phyloP scores from a whole-genome alignment of 2,888 invertebrate genomes.

The Eledone cirrhosa region DNA sequence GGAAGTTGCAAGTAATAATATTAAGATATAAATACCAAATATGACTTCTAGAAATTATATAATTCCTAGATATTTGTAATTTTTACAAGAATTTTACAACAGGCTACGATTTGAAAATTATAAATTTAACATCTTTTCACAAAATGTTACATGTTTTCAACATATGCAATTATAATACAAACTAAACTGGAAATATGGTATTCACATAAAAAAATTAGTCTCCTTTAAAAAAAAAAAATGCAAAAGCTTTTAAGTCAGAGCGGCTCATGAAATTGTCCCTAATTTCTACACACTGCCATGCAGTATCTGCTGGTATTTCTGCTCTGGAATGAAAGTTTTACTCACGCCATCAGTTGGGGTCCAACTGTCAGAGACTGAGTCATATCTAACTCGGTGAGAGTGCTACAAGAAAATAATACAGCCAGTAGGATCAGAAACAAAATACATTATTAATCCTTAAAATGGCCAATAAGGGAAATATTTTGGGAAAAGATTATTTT shows the following conservation, averaged over 20 bases:
- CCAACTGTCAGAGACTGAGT: constrained; percentile 24
- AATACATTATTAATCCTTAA: neutral
- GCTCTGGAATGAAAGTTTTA: constrained; percentile 17
- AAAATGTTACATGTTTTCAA: too few species aligned
- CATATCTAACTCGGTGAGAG: constrained; percentile 8
- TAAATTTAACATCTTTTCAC: too few species aligned
- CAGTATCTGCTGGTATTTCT: constrained; percentile 20
- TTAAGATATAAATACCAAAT: too few species aligned
- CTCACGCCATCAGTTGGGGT: constrained; percentile 27
- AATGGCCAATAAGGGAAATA: too few species aligned
- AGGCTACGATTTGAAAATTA: too few species aligned
- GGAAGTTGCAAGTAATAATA: too few species aligned
- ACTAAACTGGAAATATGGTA: neutral
- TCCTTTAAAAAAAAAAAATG: constrained; percentile 15
- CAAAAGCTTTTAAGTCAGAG: constrained; percentile 18
- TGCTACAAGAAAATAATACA: constrained; percentile 23
- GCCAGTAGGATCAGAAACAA: constrained; percentile 3
- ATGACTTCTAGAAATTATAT: too few species aligned
- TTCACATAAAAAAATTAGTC: constrained; percentile 10
- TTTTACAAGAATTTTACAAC: too few species aligned
- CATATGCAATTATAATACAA: neutral
- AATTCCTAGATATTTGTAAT: too few species aligned
- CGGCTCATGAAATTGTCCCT: constrained; percentile 16
- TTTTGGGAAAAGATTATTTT: too few species aligned
- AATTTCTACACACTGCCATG: constrained; percentile 23